A percentile compares a stretch with the other conserved stretches of the same genome.
phyloP scores from a whole-genome alignment of 1,140 invertebrate species.

The Anagrus nilaparvatae region DNA sequence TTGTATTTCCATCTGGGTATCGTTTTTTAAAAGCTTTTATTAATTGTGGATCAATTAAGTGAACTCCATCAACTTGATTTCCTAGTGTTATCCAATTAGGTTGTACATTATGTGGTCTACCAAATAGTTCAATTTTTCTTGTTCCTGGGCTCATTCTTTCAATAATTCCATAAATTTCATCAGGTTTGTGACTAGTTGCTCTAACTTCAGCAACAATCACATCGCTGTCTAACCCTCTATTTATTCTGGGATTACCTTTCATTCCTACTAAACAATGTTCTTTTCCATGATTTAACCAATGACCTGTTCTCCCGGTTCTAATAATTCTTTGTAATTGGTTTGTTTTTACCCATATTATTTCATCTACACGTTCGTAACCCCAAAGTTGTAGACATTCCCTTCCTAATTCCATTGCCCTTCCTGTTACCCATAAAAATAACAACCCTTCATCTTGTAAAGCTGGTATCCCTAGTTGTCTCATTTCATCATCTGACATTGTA shows the following conservation, averaged over 20 bases:
- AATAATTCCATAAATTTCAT: constrained; percentile 94
- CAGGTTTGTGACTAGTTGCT: constrained; percentile 95
- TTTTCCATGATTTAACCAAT: constrained; percentile 98
- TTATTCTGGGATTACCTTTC: constrained; percentile 88
- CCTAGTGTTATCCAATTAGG: constrained; percentile 97
- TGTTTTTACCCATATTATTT: constrained; percentile 98
- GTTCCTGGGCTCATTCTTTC: constrained; percentile 83
- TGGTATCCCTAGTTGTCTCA: constrained; percentile 79
- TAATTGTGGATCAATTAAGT: constrained; percentile 84
- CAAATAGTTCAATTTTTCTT: constrained; percentile 95
- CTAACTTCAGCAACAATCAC: constrained; percentile 97
- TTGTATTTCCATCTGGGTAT: constrained; percentile 89
- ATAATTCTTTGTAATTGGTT: constrained; percentile 97
- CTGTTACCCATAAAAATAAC: constrained; percentile 97
- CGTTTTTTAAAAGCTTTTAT: constrained; percentile 80
- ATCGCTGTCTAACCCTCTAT: constrained; percentile 91
- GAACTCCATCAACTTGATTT: constrained; percentile 91
- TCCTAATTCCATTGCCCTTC: constrained; percentile 94
- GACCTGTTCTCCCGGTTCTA: constrained; percentile 88
- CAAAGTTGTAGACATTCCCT: constrained; percentile 84
- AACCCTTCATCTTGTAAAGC: constrained; percentile 91
- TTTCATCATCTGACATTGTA: constrained; percentile 98
- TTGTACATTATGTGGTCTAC: constrained; percentile 93
- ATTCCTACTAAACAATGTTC: constrained; percentile 95
- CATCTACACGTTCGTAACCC: constrained; percentile 94